Conservation (phyloP, 2,113 vertebrate genomes). For the Zosterops borbonicus region DNA sequence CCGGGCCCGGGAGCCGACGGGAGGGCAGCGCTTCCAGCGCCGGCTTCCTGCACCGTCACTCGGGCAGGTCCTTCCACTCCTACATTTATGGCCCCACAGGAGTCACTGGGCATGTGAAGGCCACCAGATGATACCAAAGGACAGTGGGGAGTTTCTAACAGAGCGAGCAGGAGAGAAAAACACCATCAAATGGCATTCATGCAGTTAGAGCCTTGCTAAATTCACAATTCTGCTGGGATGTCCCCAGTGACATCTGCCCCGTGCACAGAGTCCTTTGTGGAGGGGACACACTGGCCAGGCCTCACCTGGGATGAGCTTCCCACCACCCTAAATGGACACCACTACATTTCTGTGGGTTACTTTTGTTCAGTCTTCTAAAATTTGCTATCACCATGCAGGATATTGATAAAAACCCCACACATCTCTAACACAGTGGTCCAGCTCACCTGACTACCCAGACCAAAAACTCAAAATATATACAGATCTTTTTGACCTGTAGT, state of each 20-base stretch:
- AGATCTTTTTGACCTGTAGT: neutral
- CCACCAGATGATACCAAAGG: neutral
- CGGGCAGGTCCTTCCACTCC: conserved; percentile 13
- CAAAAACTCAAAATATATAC: neutral
- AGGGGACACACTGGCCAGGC: neutral
- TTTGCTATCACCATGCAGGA: neutral
- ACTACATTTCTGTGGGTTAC: rapidly evolving
- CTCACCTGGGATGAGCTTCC: rapidly evolving
- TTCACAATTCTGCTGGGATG: rapidly evolving
- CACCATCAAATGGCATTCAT: rapidly evolving
- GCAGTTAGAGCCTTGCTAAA: neutral
- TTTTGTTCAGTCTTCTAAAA: neutral
- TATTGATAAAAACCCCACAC: neutral
- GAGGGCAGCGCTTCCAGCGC: neutral
- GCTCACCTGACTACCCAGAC: rapidly evolving
- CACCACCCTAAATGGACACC: neutral
- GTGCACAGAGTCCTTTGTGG: rapidly evolving
- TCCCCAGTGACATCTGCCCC: rapidly evolving
- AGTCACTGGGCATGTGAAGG: neutral
- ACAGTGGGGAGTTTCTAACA: neutral
- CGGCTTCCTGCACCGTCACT: neutral
- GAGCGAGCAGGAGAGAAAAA: rapidly evolving
- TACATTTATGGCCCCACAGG: neutral
- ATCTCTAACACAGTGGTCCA: neutral
- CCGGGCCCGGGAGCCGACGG: neutral